Conservation (phyloP, 2,888 invertebrate genomes). For the Globia sparganii region DNA sequence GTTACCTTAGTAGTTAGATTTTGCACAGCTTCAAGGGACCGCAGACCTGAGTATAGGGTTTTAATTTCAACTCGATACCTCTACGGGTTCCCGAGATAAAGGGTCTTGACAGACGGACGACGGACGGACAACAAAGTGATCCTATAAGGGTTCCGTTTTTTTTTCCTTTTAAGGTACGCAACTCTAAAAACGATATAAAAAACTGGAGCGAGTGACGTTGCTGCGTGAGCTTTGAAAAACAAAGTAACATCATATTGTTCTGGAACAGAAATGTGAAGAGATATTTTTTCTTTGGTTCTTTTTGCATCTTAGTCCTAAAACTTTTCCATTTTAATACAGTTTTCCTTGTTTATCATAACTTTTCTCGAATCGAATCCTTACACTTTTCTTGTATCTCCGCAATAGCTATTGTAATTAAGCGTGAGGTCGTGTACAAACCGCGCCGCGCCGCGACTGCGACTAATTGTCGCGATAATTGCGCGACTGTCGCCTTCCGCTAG, state of each 20-base stretch:
- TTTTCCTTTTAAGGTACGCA: no score
- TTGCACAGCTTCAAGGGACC: no score
- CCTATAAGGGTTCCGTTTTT: no score
- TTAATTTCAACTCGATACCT: no score
- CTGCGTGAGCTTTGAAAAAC: not conserved
- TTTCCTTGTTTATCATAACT: not conserved
- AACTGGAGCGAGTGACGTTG: no score
- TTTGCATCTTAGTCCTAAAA: not conserved
- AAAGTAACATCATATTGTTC: not conserved
- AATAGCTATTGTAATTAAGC: slow-evolving; percentile 53
- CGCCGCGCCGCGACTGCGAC: slow-evolving; percentile 61
- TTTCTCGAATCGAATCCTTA: slow-evolving; percentile 4
- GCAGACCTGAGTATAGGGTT: no score
- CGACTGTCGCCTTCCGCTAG: slow-evolving; percentile 62
- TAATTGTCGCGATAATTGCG: slow-evolving; percentile 80
- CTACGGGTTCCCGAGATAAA: no score
- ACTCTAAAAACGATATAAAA: not conserved
- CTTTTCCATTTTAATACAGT: not conserved
- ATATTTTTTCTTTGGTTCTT: not conserved
- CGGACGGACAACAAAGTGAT: no score
- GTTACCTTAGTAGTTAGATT: no score
- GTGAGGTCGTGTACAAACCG: slow-evolving; percentile 48
- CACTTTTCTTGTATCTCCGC: not conserved
- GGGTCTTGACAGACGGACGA: no score
- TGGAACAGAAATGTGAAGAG: not conserved